phyloP scores from a whole-genome alignment of 37 sponge, comb jelly and placozoan species.

The Halichondria panicea region DNA sequence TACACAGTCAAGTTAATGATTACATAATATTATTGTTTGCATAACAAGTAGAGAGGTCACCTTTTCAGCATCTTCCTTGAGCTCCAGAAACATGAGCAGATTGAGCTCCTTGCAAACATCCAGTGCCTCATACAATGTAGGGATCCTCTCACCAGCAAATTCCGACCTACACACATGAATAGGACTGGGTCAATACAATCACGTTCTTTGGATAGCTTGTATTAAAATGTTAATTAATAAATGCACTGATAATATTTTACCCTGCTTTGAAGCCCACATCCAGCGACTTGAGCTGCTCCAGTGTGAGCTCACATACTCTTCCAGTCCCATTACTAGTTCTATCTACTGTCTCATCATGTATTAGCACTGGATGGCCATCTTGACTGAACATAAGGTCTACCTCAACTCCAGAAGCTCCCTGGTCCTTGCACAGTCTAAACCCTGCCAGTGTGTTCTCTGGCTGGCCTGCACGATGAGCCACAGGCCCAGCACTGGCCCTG shows the following conservation, averaged over 20 bases:
- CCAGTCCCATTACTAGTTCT: constrained; percentile 51
- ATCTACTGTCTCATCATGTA: constrained; percentile 60
- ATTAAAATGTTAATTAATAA: not conserved
- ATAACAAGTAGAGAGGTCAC: not conserved
- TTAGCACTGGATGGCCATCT: constrained; percentile 71
- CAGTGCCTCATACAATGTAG: constrained; percentile 46
- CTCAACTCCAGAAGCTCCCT: constrained; percentile 67
- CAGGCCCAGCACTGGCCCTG: constrained; percentile 1
- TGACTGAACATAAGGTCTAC: constrained; percentile 60
- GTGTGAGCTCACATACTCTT: constrained; percentile 44
- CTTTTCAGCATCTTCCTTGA: constrained; percentile 25
- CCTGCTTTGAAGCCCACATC: constrained; percentile 40
- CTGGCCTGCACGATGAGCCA: constrained; percentile 69
- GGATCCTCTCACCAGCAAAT: constrained; percentile 30
- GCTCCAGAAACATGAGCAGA: constrained; percentile 52
- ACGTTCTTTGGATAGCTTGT: not conserved
- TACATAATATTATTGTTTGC: not conserved
- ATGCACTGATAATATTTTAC: not conserved
- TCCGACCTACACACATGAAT: constrained; percentile 4
- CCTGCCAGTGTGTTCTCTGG: constrained; percentile 83
- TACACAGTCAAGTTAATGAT: not conserved
- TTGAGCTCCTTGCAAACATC: constrained; percentile 36
- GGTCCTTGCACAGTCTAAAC: constrained; percentile 23
- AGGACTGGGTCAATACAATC: not conserved
- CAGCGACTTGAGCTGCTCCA: constrained; percentile 45